Conservation (phyloP, 2,888 invertebrate species). For the Apodemia zela region DNA sequence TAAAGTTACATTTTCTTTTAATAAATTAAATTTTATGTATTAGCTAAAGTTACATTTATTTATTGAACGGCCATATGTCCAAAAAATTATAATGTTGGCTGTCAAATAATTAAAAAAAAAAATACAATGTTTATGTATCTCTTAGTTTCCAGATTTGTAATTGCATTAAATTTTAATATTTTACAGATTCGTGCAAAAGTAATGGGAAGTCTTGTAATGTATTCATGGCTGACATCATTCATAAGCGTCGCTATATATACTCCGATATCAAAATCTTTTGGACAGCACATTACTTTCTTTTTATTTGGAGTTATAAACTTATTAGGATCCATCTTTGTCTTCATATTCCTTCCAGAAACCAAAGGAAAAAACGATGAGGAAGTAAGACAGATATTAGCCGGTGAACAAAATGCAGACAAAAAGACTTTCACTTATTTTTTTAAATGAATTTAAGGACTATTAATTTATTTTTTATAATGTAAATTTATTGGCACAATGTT, state of each 20-base stretch:
- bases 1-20: too few species aligned
- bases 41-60: too few species aligned
- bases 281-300: slow-evolving; percentile 48
- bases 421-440: neutral
- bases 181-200: slow-evolving; percentile 56
- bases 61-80: too few species aligned
- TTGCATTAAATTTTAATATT: neutral
- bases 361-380: slow-evolving; percentile 52
- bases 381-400: slow-evolving; percentile 34
- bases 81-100: too few species aligned
- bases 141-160: too few species aligned
- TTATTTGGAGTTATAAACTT: slow-evolving; percentile 47
- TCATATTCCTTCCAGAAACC: slow-evolving; percentile 55
- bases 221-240: slow-evolving; percentile 54
- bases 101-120: too few species aligned
- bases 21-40: too few species aligned
- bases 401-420: slow-evolving; percentile 7
- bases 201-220: slow-evolving; percentile 52
- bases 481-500: too few species aligned
- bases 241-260: slow-evolving; percentile 39
- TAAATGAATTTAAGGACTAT: too few species aligned
- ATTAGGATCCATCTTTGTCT: slow-evolving; percentile 42
- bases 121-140: too few species aligned
- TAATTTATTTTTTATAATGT: too few species aligned
- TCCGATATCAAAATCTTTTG: slow-evolving; percentile 39